phyloP scores from a whole-genome alignment of 2,797 vertebrate genomes.

The Mastacembelus armatus region DNA sequence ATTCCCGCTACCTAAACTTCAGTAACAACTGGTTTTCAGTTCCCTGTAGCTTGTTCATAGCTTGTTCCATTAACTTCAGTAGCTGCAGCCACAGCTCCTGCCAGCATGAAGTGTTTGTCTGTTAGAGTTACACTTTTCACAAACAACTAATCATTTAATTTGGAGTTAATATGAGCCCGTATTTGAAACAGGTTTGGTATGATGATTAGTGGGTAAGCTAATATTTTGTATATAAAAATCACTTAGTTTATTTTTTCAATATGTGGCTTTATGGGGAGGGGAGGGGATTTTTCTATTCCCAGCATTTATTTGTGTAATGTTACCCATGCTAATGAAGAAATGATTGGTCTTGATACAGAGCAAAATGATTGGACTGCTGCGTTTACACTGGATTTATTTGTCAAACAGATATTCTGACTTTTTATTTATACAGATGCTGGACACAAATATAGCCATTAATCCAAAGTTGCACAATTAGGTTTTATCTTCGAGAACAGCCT shows the following conservation, averaged over 20 bases:
- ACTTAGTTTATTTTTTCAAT: not conserved
- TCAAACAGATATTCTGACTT: not conserved
- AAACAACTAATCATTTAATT: conserved; percentile 49
- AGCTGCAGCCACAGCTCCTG: conserved; percentile 18
- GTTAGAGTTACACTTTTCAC: conserved; percentile 29
- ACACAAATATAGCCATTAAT: conserved; percentile 30
- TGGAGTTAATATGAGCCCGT: conserved; percentile 17
- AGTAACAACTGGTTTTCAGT: conserved; percentile 38
- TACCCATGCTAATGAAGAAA: not conserved
- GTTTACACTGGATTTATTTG: not conserved
- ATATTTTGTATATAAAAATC: not conserved
- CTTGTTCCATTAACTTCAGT: conserved; percentile 28
- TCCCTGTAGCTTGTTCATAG: too few species aligned
- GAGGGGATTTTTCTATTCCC: not conserved
- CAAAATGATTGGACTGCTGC: not conserved
- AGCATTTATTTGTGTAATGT: conserved; percentile 2
- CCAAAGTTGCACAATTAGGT: conserved; percentile 50
- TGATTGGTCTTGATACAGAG: not conserved
- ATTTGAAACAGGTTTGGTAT: conserved; percentile 3
- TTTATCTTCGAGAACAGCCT: conserved; percentile 62
- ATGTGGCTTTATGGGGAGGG: not conserved
- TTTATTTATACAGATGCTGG: conserved; percentile 19
- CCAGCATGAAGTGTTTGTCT: conserved; percentile 20
- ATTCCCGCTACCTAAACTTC: too few species aligned
- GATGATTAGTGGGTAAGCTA: conserved; percentile 3